Conservation (phyloP, 2,888 invertebrate species). For the Mesodorylaimus sp. region DNA sequence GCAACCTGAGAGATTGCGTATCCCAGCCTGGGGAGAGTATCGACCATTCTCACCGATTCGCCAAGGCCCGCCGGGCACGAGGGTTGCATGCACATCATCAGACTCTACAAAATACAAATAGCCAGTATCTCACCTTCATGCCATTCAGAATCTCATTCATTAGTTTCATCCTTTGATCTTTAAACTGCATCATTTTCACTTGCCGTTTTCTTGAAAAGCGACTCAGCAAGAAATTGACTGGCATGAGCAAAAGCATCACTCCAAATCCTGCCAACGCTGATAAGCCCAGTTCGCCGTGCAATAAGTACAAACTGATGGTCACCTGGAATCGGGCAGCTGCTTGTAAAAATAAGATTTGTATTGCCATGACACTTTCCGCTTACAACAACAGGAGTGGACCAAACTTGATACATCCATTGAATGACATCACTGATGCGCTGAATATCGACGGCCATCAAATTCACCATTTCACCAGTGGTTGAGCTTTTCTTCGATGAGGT, state of each 20-base stretch:
- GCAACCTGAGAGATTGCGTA: no score
- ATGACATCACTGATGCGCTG: conserved; percentile 29
- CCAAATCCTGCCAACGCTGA: conserved; percentile 8
- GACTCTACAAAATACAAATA: no score
- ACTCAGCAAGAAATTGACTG: conserved; percentile 2
- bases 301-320: conserved; percentile 56
- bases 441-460: conserved; percentile 39
- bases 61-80: no score
- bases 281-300: conserved; percentile 58
- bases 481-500: conserved; percentile 34
- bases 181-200: conserved; percentile 76
- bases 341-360: no score
- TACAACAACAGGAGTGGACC: conserved; percentile 16
- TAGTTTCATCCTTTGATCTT: conserved; percentile 73
- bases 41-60: no score
- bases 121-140: conserved; percentile 63
- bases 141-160: conserved; percentile 84
- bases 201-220: conserved; percentile 22
- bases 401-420: conserved; percentile 16
- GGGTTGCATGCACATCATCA: no score
- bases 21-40: no score
- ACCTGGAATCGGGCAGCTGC: no score
- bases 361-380: no score
- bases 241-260: conserved; percentile 4
- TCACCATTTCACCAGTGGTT: conserved; percentile 41